These are phyloP conservation scores for Puffinus mauretanicus DNA, from an alignment of 2,113 vertebrate species.

Conservation along the genomic window DNA sequence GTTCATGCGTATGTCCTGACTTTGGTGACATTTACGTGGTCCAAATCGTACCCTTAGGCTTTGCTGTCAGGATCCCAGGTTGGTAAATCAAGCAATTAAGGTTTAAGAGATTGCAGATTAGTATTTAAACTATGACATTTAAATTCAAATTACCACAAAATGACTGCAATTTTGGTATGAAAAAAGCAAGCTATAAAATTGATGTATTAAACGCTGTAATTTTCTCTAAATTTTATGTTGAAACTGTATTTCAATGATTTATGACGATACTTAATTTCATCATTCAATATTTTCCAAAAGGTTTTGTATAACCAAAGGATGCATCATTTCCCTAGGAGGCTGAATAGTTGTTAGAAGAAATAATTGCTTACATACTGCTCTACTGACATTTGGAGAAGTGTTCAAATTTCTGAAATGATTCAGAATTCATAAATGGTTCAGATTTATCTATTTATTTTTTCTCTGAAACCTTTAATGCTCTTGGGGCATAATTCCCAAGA, in stretches of 20 bases:
- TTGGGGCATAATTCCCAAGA: not conserved
- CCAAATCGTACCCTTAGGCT: not conserved
- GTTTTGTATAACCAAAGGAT: not conserved
- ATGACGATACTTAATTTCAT: not conserved
- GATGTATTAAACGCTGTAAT: not conserved
- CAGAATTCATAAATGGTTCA: not conserved
- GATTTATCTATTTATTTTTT: not conserved
- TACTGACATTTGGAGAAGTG: not conserved
- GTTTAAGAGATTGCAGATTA: not conserved
- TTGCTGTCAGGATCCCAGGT: not conserved
- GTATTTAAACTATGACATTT: constrained; percentile 10
- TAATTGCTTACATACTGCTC: not conserved
- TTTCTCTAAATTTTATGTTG: constrained; percentile 18
- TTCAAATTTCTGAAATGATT: not conserved
- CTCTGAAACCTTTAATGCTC: not conserved
- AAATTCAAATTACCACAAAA: constrained; percentile 21
- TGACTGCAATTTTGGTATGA: not conserved
- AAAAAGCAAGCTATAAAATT: not conserved
- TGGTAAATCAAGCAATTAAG: constrained; percentile 1
- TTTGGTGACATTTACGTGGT: not conserved
- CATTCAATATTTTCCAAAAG: constrained; percentile 5
- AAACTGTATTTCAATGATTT: not conserved
- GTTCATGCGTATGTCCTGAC: not conserved
- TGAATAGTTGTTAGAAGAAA: not conserved
- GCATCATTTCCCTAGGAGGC: not conserved